phyloP scores from a whole-genome alignment of 2,888 invertebrate genomes.

The Drosophila robusta region DNA sequence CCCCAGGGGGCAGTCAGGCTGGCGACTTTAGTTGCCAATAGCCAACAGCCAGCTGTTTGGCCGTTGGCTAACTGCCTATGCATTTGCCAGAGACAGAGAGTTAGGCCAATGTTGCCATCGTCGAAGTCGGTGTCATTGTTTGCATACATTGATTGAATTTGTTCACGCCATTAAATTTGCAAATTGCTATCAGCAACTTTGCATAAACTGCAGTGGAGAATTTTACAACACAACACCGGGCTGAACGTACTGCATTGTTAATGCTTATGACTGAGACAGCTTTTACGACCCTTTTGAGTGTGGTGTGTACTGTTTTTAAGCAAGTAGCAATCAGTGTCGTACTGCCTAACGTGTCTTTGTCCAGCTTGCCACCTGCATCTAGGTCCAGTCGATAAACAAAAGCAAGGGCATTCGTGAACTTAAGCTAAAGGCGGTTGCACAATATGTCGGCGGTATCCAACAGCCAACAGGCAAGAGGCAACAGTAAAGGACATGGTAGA shows the following conservation, averaged over 20 bases:
- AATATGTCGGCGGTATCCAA: slow-evolving; percentile 26
- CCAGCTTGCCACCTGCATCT: slow-evolving; percentile 15
- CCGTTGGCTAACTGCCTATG: slow-evolving; percentile 18
- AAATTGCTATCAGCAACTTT: slow-evolving; percentile 84
- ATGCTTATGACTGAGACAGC: slow-evolving; percentile 51
- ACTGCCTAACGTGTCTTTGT: slow-evolving; percentile 24
- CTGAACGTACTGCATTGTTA: slow-evolving; percentile 50
- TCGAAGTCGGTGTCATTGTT: slow-evolving; percentile 64
- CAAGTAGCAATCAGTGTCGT: slow-evolving; percentile 21
- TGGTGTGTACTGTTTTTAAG: slow-evolving; percentile 22
- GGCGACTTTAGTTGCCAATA: slow-evolving; percentile 18
- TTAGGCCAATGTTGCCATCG: slow-evolving; percentile 40
- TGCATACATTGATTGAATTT: slow-evolving; percentile 84
- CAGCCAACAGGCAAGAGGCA: slow-evolving; percentile 8
- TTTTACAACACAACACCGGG: slow-evolving; percentile 59
- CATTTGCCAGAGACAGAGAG: slow-evolving; percentile 9
- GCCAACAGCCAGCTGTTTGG: slow-evolving; percentile 1
- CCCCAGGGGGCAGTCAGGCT: not conserved
- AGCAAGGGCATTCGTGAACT: slow-evolving; percentile 58
- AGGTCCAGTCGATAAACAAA: slow-evolving; percentile 63
- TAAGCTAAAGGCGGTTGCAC: slow-evolving; percentile 51
- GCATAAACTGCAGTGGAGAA: slow-evolving; percentile 81
- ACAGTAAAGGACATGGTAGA: slow-evolving; percentile 26
- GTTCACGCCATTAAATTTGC: slow-evolving; percentile 85
- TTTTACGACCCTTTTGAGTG: not conserved